Evolutionary conservation across 1,140 invertebrate genomes (phyloP).

Genomic region (Philaenus spumarius): DNA sequence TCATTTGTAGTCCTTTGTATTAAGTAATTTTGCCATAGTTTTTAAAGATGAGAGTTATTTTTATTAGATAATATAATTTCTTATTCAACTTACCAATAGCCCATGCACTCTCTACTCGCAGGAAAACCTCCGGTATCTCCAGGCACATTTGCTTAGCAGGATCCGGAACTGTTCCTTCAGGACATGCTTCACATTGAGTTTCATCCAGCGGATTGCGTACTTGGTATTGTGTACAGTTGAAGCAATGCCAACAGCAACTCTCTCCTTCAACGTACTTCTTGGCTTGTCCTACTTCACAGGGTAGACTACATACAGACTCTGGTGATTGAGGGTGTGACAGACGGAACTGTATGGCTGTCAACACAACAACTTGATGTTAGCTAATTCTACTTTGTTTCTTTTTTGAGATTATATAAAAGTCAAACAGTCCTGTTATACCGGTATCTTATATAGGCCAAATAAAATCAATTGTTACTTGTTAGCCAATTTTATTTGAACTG

Average conservation of each 20-base stretch:
- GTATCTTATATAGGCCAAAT: too few relatives aligned
- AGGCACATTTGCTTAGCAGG: constrained; percentile 62
- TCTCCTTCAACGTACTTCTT: constrained; percentile 87
- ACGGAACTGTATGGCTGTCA: constrained; percentile 72
- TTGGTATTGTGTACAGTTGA: constrained; percentile 86
- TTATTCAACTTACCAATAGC: constrained; percentile 58
- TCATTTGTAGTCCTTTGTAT: too few relatives aligned
- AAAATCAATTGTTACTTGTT: too few relatives aligned
- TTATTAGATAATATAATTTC: too few relatives aligned
- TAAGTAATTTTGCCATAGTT: too few relatives aligned
- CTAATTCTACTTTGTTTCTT: background rate
- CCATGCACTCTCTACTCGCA: constrained; percentile 72
- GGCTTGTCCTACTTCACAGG: constrained; percentile 78
- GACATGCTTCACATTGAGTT: constrained; percentile 78
- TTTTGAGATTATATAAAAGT: background rate
- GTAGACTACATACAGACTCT: constrained; percentile 79
- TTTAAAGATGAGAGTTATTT: too few relatives aligned
- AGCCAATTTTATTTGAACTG: too few relatives aligned
- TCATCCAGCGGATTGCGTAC: constrained; percentile 71
- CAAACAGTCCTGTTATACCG: background rate
- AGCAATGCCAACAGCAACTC: constrained; percentile 93
- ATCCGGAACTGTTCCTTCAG: constrained; percentile 73
- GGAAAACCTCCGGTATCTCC: constrained; percentile 75
- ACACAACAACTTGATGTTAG: constrained; percentile 47
- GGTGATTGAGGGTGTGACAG: constrained; percentile 65